These are phyloP conservation scores for Sebastes trivittatus DNA, from an alignment of 2,797 vertebrate species.

Conservation along the genomic window DNA sequence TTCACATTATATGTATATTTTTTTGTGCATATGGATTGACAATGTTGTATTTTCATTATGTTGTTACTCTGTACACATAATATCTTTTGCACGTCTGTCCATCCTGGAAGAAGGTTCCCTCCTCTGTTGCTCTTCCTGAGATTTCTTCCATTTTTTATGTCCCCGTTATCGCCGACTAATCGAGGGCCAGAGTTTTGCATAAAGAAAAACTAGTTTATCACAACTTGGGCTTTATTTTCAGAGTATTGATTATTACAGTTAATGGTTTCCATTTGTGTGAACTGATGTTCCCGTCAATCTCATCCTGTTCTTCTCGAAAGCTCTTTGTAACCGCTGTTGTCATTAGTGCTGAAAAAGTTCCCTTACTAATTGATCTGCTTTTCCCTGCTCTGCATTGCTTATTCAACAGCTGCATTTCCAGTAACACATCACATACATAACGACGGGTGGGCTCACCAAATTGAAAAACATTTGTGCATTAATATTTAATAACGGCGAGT, in stretches of 20 bases:
- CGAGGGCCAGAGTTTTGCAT: neutral
- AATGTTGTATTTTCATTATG: no score
- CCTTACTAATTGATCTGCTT: conserved; percentile 9
- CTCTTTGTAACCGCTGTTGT: neutral
- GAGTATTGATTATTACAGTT: neutral
- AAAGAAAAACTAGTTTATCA: no score
- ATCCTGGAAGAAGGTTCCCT: no score
- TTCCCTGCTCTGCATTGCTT: conserved; percentile 14
- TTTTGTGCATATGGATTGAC: no score
- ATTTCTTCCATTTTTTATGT: no score
- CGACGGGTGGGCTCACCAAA: conserved; percentile 27
- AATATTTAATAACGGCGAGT: conserved; percentile 29
- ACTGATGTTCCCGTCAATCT: neutral
- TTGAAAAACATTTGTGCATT: conserved; percentile 37
- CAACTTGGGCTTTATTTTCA: no score
- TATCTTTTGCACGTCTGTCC: no score
- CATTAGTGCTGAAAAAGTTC: neutral
- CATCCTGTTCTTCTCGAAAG: neutral
- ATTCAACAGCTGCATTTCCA: conserved; percentile 31
- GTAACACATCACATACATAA: conserved; percentile 5
- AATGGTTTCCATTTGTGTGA: neutral
- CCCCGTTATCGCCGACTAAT: neutral
- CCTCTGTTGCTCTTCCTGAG: no score
- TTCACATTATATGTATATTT: no score
- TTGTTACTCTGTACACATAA: no score